phyloP scores from a whole-genome alignment of 2,797 vertebrate species.

The Ctenochaetus hawaiiensis region DNA sequence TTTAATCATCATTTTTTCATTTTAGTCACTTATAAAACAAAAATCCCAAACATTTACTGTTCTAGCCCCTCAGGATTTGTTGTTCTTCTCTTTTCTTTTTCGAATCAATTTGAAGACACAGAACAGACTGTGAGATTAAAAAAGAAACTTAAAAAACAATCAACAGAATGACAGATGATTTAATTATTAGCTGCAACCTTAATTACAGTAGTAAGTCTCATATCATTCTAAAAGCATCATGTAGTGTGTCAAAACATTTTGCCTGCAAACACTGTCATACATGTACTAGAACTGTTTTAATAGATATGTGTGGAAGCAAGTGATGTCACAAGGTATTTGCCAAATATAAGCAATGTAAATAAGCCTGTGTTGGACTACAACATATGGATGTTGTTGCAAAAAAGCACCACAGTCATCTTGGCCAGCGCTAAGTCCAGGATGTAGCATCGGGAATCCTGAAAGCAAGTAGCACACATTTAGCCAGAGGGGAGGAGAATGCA shows the following conservation, averaged over 20 bases:
- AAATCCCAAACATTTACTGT: not conserved
- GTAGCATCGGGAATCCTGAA: too few species aligned
- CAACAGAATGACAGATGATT: not conserved
- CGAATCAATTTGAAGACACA: too few species aligned
- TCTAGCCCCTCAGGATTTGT: not conserved
- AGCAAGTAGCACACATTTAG: too few species aligned
- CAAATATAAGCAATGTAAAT: too few species aligned
- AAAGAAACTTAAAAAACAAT: not conserved
- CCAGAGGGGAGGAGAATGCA: too few species aligned
- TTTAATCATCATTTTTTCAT: not conserved
- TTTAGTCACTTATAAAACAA: not conserved
- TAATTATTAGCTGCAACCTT: not conserved
- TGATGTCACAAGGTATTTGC: not conserved
- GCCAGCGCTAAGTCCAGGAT: too few species aligned
- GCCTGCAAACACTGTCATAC: not conserved
- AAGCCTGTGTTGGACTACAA: too few species aligned
- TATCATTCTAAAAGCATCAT: not conserved
- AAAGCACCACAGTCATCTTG: too few species aligned
- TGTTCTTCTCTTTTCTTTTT: too few species aligned
- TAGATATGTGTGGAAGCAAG: not conserved
- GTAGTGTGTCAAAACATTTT: constrained; percentile 1
- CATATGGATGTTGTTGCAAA: too few species aligned
- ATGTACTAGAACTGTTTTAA: not conserved
- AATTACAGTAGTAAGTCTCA: too few species aligned
- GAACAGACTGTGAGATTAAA: too few species aligned